These are phyloP conservation scores for Zapornia atra DNA, from an alignment of 2,113 vertebrate genomes.

Conservation along the genomic window DNA sequence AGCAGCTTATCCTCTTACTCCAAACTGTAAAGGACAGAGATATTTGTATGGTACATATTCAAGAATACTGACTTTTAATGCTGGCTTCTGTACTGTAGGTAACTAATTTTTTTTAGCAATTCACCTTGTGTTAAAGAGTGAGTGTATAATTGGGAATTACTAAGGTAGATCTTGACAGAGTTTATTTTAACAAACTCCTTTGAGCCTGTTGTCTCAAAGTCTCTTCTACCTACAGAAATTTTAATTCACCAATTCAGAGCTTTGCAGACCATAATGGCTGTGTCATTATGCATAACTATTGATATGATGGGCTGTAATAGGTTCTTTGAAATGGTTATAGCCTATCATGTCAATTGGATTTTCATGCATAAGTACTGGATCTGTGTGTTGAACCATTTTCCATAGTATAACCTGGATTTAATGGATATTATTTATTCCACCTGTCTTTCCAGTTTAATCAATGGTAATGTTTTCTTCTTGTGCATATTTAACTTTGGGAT, in stretches of 20 bases:
- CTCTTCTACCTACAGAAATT: constrained; percentile 14
- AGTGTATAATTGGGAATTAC: neutral
- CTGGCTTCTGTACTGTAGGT: neutral
- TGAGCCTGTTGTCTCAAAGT: neutral
- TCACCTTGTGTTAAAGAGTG: neutral
- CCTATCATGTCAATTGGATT: constrained; percentile 5
- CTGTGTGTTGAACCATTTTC: neutral
- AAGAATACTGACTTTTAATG: neutral
- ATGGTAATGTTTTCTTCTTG: neutral
- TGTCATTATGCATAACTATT: neutral
- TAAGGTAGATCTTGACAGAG: neutral
- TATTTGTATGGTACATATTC: neutral
- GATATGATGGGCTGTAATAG: neutral
- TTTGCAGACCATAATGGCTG: neutral
- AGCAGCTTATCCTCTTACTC: neutral
- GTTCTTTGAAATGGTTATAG: neutral
- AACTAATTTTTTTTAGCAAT: constrained; percentile 4
- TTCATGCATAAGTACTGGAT: neutral
- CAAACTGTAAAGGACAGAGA: neutral
- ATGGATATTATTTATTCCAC: neutral
- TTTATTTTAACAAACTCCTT: constrained; percentile 32
- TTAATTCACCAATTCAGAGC: constrained; percentile 20
- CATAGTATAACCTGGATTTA: neutral
- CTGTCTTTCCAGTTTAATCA: neutral
- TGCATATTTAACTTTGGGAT: neutral